These are phyloP conservation scores for Hapalemur alaotrensis DNA, from an alignment of 2,797 vertebrate species.

Conservation along the genomic window DNA sequence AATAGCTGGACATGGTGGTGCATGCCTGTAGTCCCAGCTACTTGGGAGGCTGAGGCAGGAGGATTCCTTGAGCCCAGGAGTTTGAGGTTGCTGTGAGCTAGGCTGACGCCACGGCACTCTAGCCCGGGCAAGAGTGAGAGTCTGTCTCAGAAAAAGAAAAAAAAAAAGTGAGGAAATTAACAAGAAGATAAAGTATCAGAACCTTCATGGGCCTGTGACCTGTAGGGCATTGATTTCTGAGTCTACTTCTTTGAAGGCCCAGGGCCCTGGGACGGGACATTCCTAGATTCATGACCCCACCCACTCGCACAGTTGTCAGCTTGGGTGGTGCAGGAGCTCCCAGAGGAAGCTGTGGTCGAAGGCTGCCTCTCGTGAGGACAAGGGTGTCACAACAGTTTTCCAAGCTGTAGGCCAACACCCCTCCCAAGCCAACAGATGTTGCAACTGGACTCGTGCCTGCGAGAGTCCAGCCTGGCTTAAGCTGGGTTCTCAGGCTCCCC, in stretches of 20 bases:
- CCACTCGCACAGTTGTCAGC: conserved; percentile 13
- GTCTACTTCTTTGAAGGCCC: not conserved
- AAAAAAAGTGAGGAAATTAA: not conserved
- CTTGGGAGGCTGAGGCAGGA: no score
- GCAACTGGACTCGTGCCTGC: conserved; percentile 43
- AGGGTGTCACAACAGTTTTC: conserved; percentile 75
- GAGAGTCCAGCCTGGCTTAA: not conserved
- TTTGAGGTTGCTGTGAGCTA: no score
- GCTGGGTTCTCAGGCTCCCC: conserved; percentile 14
- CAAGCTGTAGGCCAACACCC: conserved; percentile 59
- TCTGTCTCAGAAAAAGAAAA: no score
- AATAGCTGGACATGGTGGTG: no score
- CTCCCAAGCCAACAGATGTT: conserved; percentile 71
- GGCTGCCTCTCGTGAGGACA: conserved; percentile 64
- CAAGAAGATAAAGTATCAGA: not conserved
- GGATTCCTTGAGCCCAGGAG: no score
- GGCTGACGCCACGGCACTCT: no score
- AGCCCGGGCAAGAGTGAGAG: no score
- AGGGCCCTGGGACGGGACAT: not conserved
- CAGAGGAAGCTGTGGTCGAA: conserved; percentile 51
- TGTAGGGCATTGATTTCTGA: not conserved
- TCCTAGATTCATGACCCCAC: conserved; percentile 20
- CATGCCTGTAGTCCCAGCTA: no score
- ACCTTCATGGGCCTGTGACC: not conserved
- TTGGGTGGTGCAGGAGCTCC: conserved; percentile 40